Evolutionary conservation across 2,113 vertebrate genomes (phyloP).

Genomic region (Tichodroma muraria): DNA sequence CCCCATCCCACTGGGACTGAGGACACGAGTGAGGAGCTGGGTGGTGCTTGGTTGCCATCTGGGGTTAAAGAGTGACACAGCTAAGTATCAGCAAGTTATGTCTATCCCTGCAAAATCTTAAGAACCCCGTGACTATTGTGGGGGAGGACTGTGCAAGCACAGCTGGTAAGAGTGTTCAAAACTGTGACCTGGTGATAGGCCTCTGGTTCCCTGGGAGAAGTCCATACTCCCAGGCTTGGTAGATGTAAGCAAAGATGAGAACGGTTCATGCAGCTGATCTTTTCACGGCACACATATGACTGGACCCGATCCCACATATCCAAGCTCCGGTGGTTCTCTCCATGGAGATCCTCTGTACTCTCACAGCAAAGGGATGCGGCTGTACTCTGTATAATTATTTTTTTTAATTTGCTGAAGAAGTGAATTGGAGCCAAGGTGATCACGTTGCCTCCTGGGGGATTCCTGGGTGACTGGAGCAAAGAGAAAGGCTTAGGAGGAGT

Average conservation of each 20-base stretch:
- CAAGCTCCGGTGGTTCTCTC: neutral
- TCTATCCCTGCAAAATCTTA: neutral
- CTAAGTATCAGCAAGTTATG: neutral
- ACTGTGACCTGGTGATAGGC: neutral
- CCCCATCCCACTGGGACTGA: neutral
- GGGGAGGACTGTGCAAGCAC: neutral
- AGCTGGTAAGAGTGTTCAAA: neutral
- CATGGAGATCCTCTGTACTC: neutral
- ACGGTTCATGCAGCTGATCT: neutral
- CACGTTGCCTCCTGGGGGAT: neutral
- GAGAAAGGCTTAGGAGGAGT: neutral
- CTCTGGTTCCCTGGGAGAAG: neutral
- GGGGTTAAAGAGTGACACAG: neutral
- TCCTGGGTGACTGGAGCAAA: neutral
- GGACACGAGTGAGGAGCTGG: neutral
- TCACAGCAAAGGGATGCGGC: neutral
- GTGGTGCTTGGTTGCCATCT: neutral
- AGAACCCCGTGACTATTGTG: neutral
- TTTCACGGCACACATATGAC: neutral
- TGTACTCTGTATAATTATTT: neutral
- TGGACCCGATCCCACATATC: neutral
- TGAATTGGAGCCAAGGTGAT: neutral
- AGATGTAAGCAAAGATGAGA: neutral
- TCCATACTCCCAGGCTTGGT: neutral
- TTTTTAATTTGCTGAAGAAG: neutral